Conservation (phyloP, 2,888 invertebrate species). For the Scaptomyza caliginosa region DNA sequence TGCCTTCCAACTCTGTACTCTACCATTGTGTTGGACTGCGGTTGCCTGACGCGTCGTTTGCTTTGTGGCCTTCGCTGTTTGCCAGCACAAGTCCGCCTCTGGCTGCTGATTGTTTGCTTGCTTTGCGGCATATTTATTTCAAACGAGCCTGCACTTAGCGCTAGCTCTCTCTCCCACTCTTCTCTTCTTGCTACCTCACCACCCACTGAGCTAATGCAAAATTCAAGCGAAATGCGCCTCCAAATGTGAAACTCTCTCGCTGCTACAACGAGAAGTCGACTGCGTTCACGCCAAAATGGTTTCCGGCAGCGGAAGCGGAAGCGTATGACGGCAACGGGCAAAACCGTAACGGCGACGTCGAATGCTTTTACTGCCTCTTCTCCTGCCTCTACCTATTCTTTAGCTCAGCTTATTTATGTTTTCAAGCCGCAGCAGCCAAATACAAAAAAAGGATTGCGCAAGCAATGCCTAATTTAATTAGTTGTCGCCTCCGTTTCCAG, state of each 20-base stretch:
- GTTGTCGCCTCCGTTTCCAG: slow-evolving; percentile 54
- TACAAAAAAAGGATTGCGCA: slow-evolving; percentile 63
- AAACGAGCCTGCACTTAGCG: slow-evolving; percentile 77
- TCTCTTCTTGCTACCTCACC: too few relatives aligned
- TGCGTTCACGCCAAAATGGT: slow-evolving; percentile 76
- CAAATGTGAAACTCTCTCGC: slow-evolving; percentile 63
- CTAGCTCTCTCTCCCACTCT: not conserved
- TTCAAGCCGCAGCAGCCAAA: slow-evolving; percentile 56
- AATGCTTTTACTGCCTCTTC: not conserved
- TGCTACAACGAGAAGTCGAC: slow-evolving; percentile 30
- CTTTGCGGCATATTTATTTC: slow-evolving; percentile 81
- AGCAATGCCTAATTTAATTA: slow-evolving; percentile 73
- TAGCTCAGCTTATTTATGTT: slow-evolving; percentile 69
- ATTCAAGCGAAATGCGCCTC: slow-evolving; percentile 70
- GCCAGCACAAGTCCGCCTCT: slow-evolving; percentile 16
- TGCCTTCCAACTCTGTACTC: slow-evolving; percentile 1
- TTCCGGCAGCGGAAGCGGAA: slow-evolving; percentile 75
- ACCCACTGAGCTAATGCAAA: slow-evolving; percentile 68
- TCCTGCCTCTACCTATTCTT: not conserved
- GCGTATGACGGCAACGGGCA: slow-evolving; percentile 53
- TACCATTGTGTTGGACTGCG: slow-evolving; percentile 53
- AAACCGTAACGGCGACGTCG: slow-evolving; percentile 7
- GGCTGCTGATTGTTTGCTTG: slow-evolving; percentile 74
- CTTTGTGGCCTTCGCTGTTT: slow-evolving; percentile 51
- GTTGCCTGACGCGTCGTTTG: slow-evolving; percentile 71